Evolutionary conservation across 2,888 invertebrate species (phyloP).

Genomic region (Formica aserva): DNA sequence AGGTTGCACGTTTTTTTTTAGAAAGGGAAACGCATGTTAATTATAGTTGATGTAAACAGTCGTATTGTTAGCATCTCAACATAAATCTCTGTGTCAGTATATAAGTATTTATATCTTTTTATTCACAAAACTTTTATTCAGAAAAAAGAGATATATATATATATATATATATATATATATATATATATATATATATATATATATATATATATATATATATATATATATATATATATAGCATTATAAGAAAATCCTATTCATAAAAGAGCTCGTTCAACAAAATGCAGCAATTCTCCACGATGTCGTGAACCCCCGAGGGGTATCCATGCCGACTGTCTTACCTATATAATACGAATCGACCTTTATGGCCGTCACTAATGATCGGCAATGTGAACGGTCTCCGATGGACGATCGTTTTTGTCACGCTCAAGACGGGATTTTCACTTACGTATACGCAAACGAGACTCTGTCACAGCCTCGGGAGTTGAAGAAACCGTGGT

Average conservation of each 20-base stretch:
- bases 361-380: slow-evolving; percentile 74
- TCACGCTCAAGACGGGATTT: slow-evolving; percentile 67
- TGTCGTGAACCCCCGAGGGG: slow-evolving; percentile 50
- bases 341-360: slow-evolving; percentile 70
- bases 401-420: slow-evolving; percentile 63
- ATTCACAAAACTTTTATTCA: not conserved
- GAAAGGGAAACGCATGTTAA: not conserved
- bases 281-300: slow-evolving; percentile 52
- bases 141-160: too few species aligned
- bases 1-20: too few species aligned
- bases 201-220: too few species aligned
- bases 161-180: too few species aligned
- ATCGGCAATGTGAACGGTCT: slow-evolving; percentile 69
- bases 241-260: slow-evolving; percentile 36
- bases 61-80: not conserved
- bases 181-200: too few species aligned
- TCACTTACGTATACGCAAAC: slow-evolving; percentile 71
- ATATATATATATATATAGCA: not conserved
- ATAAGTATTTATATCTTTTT: not conserved
- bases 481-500: slow-evolving; percentile 12
- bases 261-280: not conserved
- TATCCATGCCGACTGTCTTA: slow-evolving; percentile 57
- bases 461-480: slow-evolving; percentile 52
- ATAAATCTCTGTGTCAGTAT: slow-evolving; percentile 4
- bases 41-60: not conserved